These are phyloP conservation scores for Cottoperca gobio DNA, from an alignment of 2,797 vertebrate species.

Conservation along the genomic window DNA sequence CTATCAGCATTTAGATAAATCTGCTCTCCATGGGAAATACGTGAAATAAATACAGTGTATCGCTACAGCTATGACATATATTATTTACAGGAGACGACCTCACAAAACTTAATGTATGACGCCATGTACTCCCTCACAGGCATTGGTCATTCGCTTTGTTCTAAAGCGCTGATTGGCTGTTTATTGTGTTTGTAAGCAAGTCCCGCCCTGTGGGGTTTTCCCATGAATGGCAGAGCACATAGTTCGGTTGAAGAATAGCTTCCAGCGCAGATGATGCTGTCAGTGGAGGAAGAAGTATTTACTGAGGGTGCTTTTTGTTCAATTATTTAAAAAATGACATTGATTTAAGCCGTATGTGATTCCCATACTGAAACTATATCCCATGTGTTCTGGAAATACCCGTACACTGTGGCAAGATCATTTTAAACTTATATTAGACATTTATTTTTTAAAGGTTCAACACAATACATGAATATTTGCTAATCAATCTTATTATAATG, in stretches of 20 bases:
- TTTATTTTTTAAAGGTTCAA: too few species aligned
- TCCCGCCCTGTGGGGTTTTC: slow-evolving; percentile 81
- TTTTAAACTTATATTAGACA: too few species aligned
- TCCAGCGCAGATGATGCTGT: slow-evolving; percentile 22
- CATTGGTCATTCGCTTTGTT: slow-evolving; percentile 52
- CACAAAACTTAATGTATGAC: slow-evolving; percentile 48
- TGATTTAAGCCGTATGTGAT: too few species aligned
- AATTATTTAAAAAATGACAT: too few species aligned
- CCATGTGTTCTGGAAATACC: too few species aligned
- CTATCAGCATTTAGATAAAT: slow-evolving; percentile 53
- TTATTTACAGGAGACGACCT: slow-evolving; percentile 81
- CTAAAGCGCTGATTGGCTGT: slow-evolving; percentile 69
- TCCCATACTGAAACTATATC: too few species aligned
- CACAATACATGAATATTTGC: too few species aligned
- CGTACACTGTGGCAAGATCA: too few species aligned
- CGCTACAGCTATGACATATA: slow-evolving; percentile 66
- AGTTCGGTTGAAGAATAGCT: slow-evolving; percentile 76
- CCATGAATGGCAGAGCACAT: slow-evolving; percentile 56
- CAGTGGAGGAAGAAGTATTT: background rate
- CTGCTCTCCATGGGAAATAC: slow-evolving; percentile 38
- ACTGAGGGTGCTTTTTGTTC: background rate
- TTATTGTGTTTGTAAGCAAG: slow-evolving; percentile 22
- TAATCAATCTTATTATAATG: too few species aligned
- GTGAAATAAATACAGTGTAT: slow-evolving; percentile 53
- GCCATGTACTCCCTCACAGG: background rate